Base-by-base conservation (phyloP, 2,113 vertebrate species). In the Lagopus leucura region DNA sequence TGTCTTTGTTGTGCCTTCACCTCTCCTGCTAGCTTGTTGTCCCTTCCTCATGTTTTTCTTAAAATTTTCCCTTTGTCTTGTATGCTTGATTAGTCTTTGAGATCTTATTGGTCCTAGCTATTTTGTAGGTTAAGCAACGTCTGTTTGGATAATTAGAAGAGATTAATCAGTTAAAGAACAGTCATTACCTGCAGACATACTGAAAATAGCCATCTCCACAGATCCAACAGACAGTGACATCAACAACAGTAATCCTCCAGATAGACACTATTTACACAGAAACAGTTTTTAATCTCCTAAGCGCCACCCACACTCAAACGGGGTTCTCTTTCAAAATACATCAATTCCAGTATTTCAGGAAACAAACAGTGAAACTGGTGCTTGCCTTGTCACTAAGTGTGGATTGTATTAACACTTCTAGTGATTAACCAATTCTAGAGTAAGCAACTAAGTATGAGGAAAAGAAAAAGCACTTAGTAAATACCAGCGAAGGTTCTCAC, bases 101-200 rank as follows among this genome's bases (percentile, higher is more conserved):
- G 48, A 66, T 55, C 12, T 63, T 73, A 75, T 11, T n/a, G 18
- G 52, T 57, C 52, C 40, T 21, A 76, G 15, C 8, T 11, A 42
- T 70, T 89, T 73, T 8, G 3, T 43, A 28, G n/a, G 27, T 72
- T 76, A 95, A 84, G 32, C 81, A 92, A 63, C 48, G 87, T 85
- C 84, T 91, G 71, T 28, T 82, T 11, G 2, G 71, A 79, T 72
- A 87, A 93, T 85, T 87, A 70, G 60, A 75, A 77, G 72, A 84
- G 80, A 92, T 87, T 90, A 96, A 79, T n/a, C 76, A 93, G 78
- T 89, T 74, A 95, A 67, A 78, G 71, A 92, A 91, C 71, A 85
- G 86, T 89, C 86, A 89, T 89, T 89, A 94, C 81, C 86, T 94
- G 86, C 50, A 92, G 61, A 92, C 72, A 70, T 69, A 82, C 77